phyloP scores from a whole-genome alignment of 2,888 invertebrate species.

The Hirtodrosophila histrioides region DNA sequence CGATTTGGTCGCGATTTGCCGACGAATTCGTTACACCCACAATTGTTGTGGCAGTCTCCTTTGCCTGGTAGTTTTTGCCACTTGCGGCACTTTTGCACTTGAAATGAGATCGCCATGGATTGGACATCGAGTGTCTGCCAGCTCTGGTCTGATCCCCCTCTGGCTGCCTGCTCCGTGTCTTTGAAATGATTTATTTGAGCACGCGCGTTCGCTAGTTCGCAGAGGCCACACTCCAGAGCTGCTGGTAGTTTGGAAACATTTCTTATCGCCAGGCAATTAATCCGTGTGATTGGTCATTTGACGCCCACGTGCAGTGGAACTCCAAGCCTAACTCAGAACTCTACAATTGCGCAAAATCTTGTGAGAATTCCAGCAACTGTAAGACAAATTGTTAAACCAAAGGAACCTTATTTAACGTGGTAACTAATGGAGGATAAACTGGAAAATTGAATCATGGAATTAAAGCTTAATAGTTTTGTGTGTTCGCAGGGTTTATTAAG shows the following conservation, averaged over 20 bases:
- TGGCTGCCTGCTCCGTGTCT: slow-evolving; percentile 55
- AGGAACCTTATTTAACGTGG: neutral
- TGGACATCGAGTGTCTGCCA: slow-evolving; percentile 29
- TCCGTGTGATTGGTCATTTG: slow-evolving; percentile 69
- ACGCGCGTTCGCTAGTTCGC: slow-evolving; percentile 70
- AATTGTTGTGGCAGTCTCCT: slow-evolving; percentile 72
- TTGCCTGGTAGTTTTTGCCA: slow-evolving; percentile 46
- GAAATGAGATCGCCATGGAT: slow-evolving; percentile 76
- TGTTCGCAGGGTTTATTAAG: neutral
- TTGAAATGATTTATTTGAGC: slow-evolving; percentile 83
- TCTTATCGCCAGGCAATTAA: slow-evolving; percentile 70
- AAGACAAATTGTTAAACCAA: slow-evolving; percentile 9
- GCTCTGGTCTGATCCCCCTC: slow-evolving; percentile 24
- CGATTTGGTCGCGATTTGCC: slow-evolving; percentile 59
- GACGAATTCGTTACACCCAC: slow-evolving; percentile 82
- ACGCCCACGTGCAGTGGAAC: slow-evolving; percentile 58
- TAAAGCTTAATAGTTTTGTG: neutral
- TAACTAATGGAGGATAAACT: neutral
- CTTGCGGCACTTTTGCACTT: slow-evolving; percentile 82
- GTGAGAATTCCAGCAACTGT: neutral
- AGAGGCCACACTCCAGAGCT: slow-evolving; percentile 46
- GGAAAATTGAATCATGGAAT: slow-evolving; percentile 13
- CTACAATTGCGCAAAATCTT: neutral
- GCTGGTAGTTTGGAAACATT: slow-evolving; percentile 26
- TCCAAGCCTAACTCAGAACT: slow-evolving; percentile 10